Evolutionary conservation across 2,113 vertebrate genomes (phyloP).

Genomic region (Uria lomvia): DNA sequence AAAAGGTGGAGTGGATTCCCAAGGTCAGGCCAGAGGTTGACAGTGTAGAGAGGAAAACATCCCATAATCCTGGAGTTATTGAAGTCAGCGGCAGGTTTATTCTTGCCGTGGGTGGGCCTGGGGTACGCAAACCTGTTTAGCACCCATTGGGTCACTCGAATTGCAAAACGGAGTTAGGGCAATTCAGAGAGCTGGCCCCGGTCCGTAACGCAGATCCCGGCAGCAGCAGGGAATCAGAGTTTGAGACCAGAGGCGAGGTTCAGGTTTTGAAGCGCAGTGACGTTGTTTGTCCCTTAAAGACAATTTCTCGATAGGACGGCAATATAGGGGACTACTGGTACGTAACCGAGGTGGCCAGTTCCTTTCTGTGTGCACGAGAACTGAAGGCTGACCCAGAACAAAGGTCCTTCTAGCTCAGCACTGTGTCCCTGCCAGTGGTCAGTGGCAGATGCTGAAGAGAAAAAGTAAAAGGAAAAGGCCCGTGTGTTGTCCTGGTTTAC

Average conservation of each 20-base stretch:
- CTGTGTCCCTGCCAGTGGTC: not conserved
- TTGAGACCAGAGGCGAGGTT: not conserved
- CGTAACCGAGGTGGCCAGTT: not conserved
- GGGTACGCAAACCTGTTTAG: not conserved
- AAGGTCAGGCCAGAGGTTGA: not conserved
- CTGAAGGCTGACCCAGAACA: not conserved
- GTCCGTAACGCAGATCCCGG: not conserved
- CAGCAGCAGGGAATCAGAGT: not conserved
- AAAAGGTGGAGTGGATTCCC: not conserved
- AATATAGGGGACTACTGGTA: not conserved
- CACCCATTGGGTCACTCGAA: accelerated
- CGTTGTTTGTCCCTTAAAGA: not conserved
- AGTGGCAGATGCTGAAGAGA: not conserved
- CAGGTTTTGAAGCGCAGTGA: not conserved
- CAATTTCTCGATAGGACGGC: not conserved
- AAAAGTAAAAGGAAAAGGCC: not conserved
- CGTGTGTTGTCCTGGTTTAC: not conserved
- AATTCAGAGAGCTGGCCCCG: not conserved
- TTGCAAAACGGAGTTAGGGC: not conserved
- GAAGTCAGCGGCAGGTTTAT: not conserved
- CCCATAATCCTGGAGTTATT: not conserved
- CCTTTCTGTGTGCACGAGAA: not conserved
- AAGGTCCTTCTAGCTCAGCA: not conserved
- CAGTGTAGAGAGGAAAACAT: not conserved
- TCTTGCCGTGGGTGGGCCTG: not conserved